phyloP scores from a whole-genome alignment of 2,888 invertebrate genomes.

The Nymphalis polychloros region DNA sequence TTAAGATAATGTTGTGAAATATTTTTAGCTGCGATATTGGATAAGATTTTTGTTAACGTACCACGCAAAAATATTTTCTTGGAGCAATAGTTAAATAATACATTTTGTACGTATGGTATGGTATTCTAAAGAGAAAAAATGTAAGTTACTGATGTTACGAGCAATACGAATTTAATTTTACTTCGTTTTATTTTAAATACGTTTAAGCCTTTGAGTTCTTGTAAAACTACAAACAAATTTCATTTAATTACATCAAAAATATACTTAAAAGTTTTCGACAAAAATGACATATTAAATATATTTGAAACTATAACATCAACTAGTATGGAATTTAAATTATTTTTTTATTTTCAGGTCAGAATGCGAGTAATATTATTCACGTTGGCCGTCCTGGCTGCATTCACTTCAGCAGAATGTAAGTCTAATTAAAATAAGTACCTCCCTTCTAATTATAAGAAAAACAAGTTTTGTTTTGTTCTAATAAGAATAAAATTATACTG shows the following conservation, averaged over 20 bases:
- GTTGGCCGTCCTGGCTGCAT: conserved; percentile 72
- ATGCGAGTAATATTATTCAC: conserved; percentile 70
- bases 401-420: conserved; percentile 64
- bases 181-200: too few species aligned
- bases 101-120: background rate
- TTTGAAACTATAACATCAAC: too few species aligned
- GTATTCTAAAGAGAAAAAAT: too few species aligned
- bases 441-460: background rate
- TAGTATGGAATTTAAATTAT: background rate
- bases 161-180: too few species aligned
- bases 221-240: too few species aligned
- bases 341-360: conserved; percentile 63
- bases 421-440: conserved; percentile 24
- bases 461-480: background rate
- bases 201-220: too few species aligned
- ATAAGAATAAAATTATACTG: conserved; percentile 1
- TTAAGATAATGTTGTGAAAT: conserved; percentile 23
- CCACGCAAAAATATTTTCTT: background rate
- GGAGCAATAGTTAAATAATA: background rate
- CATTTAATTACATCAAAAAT: too few species aligned
- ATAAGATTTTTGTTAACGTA: background rate
- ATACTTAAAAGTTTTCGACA: too few species aligned
- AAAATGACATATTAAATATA: too few species aligned
- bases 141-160: too few species aligned
- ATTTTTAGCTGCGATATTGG: conserved; percentile 4